Percentiles rank a stretch among this genome's conserved stretches.
These are phyloP conservation scores for Caenorhabditis drosophilae DNA, from an alignment of 2,888 invertebrate species.

Conservation along the genomic window DNA sequence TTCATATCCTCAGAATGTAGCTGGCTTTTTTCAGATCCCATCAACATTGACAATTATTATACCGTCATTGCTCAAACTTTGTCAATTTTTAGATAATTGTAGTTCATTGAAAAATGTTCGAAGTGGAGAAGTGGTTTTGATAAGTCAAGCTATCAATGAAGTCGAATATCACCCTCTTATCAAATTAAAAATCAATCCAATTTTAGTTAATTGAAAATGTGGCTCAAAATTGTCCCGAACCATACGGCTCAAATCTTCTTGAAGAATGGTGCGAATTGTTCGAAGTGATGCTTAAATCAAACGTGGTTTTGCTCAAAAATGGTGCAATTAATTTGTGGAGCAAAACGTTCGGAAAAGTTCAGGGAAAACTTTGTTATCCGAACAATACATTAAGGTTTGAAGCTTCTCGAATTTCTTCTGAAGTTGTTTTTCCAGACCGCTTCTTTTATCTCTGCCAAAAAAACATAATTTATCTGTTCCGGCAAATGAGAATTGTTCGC, in stretches of 20 bases:
- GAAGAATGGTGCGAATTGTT: conserved; percentile 8
- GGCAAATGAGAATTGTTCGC: background rate
- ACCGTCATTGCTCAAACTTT: background rate
- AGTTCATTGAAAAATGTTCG: background rate
- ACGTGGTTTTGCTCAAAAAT: background rate
- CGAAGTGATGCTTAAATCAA: background rate
- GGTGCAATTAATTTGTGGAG: background rate
- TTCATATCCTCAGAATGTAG: too few species aligned
- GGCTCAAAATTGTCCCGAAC: conserved; percentile 4
- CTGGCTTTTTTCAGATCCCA: too few species aligned
- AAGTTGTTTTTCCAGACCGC: too few species aligned
- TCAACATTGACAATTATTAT: background rate
- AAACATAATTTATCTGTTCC: conserved; percentile 3
- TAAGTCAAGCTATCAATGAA: background rate
- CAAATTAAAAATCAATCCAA: background rate
- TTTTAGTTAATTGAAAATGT: background rate
- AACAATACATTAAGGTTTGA: too few species aligned
- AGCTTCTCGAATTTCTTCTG: too few species aligned
- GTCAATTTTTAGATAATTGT: background rate
- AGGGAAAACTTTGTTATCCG: background rate
- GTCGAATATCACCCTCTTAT: background rate
- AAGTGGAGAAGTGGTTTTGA: background rate
- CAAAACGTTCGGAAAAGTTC: background rate
- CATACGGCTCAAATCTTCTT: conserved; percentile 11
- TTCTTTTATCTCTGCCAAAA: background rate